Base-by-base conservation (phyloP, 2,797 vertebrate genomes). In the Eulemur coronatus region DNA sequence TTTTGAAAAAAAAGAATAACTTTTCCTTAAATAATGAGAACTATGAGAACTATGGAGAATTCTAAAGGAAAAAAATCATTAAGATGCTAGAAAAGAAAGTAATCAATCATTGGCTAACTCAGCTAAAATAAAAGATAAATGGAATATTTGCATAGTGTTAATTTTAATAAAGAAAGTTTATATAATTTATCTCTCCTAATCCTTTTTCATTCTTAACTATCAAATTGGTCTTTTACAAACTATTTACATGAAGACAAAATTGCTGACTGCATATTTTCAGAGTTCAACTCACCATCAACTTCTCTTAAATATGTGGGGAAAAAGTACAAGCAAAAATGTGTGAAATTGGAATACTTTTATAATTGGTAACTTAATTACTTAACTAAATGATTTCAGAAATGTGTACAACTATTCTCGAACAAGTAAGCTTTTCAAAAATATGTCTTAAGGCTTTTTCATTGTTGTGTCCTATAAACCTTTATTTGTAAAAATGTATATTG, bases 161-260 rank as follows among this genome's bases (percentile, higher is more conserved):
- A 63, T 79, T 90, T 95, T 92, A 96, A 91, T 93, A 94, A 94
- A 91, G 43, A 72, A 93, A 75, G 38, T 80, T 96, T 91, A 93
- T 57, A 76, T 94, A 94, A 90, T 89, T 86, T 75, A 65, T 65
- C 57, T 94, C 61, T 41, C 30, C 22, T 96, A 96, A 95, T 95
- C 69, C 22, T 94, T 97, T 95, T 73, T 46, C 14, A 90, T 69
- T 92, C 57, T 92, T 75, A 92, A 50, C 22, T 57, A 91, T 92
- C n/a, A 90, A 92, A 61, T 26, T 46, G 38, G 78, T 85, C 61
- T 92, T 94, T 94, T 95, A 22, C 30, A 92, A 97, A 80, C 33
- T 85, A 84, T 95, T 97, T 90, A 76, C 17, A 89, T 80, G 41
- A 61, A 84, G 43, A 78, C 57, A 41, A 95, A 92, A 91, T 30